Evolutionary conservation across 2,888 invertebrate genomes (phyloP), one percentile per base, ranked within the genome.

Genomic region (Heliconius ismenius): DNA sequence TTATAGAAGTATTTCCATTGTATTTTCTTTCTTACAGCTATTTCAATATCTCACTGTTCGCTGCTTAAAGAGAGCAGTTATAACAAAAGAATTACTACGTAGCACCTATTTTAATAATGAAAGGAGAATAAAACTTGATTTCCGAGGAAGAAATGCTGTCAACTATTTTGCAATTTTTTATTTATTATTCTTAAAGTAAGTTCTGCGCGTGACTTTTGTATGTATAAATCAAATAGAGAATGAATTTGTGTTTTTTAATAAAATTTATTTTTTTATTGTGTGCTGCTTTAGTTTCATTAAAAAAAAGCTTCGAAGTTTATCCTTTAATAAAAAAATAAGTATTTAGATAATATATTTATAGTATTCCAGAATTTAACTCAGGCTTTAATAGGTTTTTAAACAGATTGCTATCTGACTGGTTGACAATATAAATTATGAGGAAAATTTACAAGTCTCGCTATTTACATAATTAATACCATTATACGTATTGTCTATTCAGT

Each of bases 401-500:
- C n/a, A 67, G n/a, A 67, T 24, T 7, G 39, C 39, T 24, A 24
- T 39, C 39, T 18, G n/a, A 24, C 15, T n/a, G 13, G 39, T 24
- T 67, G n/a, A 26, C 43, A 78, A 81, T 80, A 80, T 81, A 73
- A 79, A 77, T 82, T 81, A 82, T 83, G 82, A 83, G 83, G 84
- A 84, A 85, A 85, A 86, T 84, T 83, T 82, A 83, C 84, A 82
- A 81, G 81, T 78, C 79, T 79, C 77, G 81, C 79, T 82, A 83
- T 85, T 84, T 86, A 83, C 88, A 89, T 89, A 88, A 87, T 88
- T 87, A 86, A 89, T 86, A 83, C 82, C 79, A 79, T 76, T 67
- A 67, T 67, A 67, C 81, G 77, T 83, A 85, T 84, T 82, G 82
- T 86, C 84, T 84, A 85, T 86, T 83, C 81, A 82, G 79, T 81